Evolutionary conservation across 2,797 vertebrate genomes (phyloP).

Genomic region (Hippocampus kuda): DNA sequence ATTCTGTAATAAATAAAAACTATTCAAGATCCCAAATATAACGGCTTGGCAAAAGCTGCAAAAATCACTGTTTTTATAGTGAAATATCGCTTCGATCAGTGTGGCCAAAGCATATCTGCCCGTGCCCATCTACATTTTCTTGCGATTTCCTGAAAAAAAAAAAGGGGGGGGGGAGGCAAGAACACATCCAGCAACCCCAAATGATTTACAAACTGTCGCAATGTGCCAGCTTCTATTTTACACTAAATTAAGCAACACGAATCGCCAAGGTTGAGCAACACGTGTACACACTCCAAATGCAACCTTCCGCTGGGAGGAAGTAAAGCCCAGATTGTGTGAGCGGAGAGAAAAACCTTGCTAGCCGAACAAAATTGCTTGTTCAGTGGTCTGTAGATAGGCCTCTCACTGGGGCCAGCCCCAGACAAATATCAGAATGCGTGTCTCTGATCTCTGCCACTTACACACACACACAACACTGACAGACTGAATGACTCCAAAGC

Average conservation of each 20-base stretch:
- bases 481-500: background rate
- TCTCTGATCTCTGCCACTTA: background rate
- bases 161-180: background rate
- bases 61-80: too few relatives aligned
- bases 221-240: background rate
- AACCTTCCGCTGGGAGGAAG: background rate
- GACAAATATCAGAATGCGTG: background rate
- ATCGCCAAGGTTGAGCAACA: slow-evolving; percentile 1
- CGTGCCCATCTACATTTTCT: background rate
- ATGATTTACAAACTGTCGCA: background rate
- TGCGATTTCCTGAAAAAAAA: background rate
- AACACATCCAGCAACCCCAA: background rate
- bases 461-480: background rate
- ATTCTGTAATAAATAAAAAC: too few relatives aligned
- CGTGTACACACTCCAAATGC: slow-evolving; percentile 5
- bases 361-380: slow-evolving; percentile 13
- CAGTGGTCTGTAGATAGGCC: slow-evolving; percentile 3
- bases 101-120: too few relatives aligned
- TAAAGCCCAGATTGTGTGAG: slow-evolving; percentile 2
- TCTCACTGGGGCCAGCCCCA: background rate
- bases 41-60: too few relatives aligned
- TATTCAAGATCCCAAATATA: too few relatives aligned
- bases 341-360: slow-evolving; percentile 8
- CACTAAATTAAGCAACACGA: background rate
- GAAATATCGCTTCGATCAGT: too few relatives aligned